Base-by-base conservation (phyloP, 2,797 vertebrate species). In the Phalloptychus januarius region DNA sequence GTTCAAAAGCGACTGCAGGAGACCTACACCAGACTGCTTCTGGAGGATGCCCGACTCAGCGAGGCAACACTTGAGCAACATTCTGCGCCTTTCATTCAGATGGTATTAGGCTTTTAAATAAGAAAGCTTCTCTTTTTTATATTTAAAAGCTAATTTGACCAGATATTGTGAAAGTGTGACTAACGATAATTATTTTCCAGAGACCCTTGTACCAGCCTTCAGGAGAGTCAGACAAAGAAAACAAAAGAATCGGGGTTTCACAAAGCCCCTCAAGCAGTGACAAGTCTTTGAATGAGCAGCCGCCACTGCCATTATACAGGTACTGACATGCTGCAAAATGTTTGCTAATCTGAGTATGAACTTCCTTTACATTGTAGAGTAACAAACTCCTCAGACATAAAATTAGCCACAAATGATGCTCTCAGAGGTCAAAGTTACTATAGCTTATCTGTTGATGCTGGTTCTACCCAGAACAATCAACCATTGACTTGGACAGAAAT, bases 211-310 rank as follows among this genome's bases (percentile, higher is more conserved):
- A 98, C 93, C 98, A 99, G 5, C 98, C 98, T 1, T 99, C 98
- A 78, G 98, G 98, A 83, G 98, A 99, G 92, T 99, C 98, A 0
- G 98, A 99, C 92, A 99, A 99, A 92, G 98, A 99, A 88, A 99
- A 99, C 93, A 98, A 97, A 88, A 95, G 93, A 84, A 96, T 97
- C 2, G 97, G 97, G 75, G 95, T 96, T 77, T 96, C 97, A 45
- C 96, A 96, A 4, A 99, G 98, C 78, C 96, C 97, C 46, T 99
- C 98, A 2, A 99, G 98, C 92, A 99, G 98, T 63, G 98, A 99
- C 82, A 92, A 96, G 92, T 99, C 97, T 7, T 94, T 98, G 11
- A 97, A 96, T 0, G 97, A 98, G 50, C 96, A 96, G 0, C 93
- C 88, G 18, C 86, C 93, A 52, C 92, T 89, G 73, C 91, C 87